Conservation (phyloP, 2,888 invertebrate species). For the Catocala sponsa region DNA sequence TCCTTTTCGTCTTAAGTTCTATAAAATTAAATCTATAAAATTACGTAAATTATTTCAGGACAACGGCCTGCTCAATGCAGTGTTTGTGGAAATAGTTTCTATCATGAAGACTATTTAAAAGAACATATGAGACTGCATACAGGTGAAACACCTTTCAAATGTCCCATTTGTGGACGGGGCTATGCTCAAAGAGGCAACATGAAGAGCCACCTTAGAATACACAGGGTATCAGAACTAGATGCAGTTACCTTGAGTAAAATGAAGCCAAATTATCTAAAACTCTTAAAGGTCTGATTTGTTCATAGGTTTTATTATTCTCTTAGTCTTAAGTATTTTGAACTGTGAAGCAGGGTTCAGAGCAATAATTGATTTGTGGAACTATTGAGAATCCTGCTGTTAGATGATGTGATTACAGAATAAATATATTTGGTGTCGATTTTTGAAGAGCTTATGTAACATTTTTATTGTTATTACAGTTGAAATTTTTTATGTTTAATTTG, state of each 20-base stretch:
- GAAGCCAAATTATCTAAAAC: slow-evolving; percentile 78
- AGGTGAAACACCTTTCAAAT: slow-evolving; percentile 84
- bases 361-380: no score
- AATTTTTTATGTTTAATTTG: no score
- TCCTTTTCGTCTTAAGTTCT: no score
- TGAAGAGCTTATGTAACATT: no score
- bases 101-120: slow-evolving; percentile 78
- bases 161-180: slow-evolving; percentile 81
- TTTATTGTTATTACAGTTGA: no score
- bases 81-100: slow-evolving; percentile 77
- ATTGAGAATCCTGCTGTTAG: no score
- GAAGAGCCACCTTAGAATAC: slow-evolving; percentile 82
- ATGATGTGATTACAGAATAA: no score
- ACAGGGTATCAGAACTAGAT: slow-evolving; percentile 76
- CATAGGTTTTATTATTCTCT: not conserved
- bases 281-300: slow-evolving; percentile 63
- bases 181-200: slow-evolving; percentile 83
- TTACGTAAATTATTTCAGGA: slow-evolving; percentile 64
- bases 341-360: no score
- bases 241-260: slow-evolving; percentile 70
- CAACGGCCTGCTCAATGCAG: slow-evolving; percentile 78
- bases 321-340: no score
- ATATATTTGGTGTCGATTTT: no score
- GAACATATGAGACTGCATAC: slow-evolving; percentile 84
- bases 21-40: no score